phyloP scores from a whole-genome alignment of 1,140 invertebrate species.

The Euborellia annulipes region DNA sequence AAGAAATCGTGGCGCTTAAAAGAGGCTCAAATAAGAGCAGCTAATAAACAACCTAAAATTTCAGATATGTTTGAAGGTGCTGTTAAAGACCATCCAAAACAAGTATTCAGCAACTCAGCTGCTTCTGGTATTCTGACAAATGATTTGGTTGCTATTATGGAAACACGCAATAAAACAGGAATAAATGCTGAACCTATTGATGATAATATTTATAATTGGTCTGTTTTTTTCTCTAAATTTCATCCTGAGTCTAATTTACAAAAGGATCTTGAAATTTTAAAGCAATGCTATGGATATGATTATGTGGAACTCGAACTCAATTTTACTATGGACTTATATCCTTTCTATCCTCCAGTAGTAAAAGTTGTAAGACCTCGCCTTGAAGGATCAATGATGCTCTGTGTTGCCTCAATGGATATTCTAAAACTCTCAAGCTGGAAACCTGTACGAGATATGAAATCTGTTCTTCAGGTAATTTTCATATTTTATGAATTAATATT shows the following conservation, averaged over 20 bases:
- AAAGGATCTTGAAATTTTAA: slow-evolving; percentile 18
- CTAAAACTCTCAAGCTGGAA: slow-evolving; percentile 24
- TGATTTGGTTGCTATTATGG: slow-evolving; percentile 25
- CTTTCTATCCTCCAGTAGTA: slow-evolving; percentile 25
- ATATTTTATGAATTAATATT: no score
- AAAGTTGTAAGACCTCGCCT: slow-evolving; percentile 24
- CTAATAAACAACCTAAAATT: slow-evolving; percentile 17
- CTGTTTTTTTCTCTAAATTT: slow-evolving; percentile 22
- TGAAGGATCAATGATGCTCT: slow-evolving; percentile 23
- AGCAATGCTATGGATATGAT: slow-evolving; percentile 20
- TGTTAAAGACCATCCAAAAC: slow-evolving; percentile 16
- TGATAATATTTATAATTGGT: slow-evolving; percentile 26
- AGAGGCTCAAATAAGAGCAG: slow-evolving; percentile 19
- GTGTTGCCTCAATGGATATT: slow-evolving; percentile 24
- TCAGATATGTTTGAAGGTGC: slow-evolving; percentile 15
- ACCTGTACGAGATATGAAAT: slow-evolving; percentile 22
- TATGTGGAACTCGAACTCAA: slow-evolving; percentile 25
- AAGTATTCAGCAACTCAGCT: slow-evolving; percentile 24
- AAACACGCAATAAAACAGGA: slow-evolving; percentile 18
- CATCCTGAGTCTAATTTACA: slow-evolving; percentile 15
- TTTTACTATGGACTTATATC: slow-evolving; percentile 27
- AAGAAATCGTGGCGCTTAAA: slow-evolving; percentile 24
- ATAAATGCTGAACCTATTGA: slow-evolving; percentile 25
- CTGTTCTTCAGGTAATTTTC: slow-evolving; percentile 9
- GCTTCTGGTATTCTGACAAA: slow-evolving; percentile 25